Evolutionary conservation across 2,797 vertebrate species (phyloP).

Genomic region (Anniella stebbinsi): DNA sequence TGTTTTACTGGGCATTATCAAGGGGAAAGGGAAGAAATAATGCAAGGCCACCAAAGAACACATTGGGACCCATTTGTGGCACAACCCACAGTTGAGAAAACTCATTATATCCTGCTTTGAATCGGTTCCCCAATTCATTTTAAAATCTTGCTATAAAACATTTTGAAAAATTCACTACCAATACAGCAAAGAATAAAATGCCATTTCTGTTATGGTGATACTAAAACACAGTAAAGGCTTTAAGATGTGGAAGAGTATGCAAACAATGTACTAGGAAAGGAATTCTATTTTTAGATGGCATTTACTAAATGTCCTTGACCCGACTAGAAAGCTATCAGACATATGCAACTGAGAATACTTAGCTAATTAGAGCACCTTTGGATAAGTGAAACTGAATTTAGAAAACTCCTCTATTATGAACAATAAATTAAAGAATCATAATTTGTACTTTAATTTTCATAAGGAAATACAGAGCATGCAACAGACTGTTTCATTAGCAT

Average conservation of each 20-base stretch:
- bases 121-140: background rate
- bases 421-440: constrained; percentile 61
- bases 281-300: constrained; percentile 2
- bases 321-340: background rate
- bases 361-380: constrained; percentile 58
- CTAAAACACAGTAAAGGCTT: background rate
- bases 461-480: constrained; percentile 49
- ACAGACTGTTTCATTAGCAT: constrained; percentile 49
- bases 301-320: background rate
- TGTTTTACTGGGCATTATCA: background rate
- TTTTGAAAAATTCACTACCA: background rate
- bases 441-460: constrained; percentile 65
- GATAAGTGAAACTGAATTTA: constrained; percentile 53
- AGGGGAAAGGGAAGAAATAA: background rate
- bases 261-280: background rate
- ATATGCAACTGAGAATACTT: background rate
- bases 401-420: constrained; percentile 50
- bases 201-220: background rate
- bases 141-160: background rate
- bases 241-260: background rate
- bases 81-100: background rate
- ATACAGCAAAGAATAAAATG: background rate
- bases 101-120: background rate
- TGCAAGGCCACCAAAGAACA: background rate
- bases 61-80: background rate